A percentile compares a stretch with the other conserved stretches of the same genome.
Conservation (phyloP, 2,113 vertebrate genomes). For the Pteropus alecto region DNA sequence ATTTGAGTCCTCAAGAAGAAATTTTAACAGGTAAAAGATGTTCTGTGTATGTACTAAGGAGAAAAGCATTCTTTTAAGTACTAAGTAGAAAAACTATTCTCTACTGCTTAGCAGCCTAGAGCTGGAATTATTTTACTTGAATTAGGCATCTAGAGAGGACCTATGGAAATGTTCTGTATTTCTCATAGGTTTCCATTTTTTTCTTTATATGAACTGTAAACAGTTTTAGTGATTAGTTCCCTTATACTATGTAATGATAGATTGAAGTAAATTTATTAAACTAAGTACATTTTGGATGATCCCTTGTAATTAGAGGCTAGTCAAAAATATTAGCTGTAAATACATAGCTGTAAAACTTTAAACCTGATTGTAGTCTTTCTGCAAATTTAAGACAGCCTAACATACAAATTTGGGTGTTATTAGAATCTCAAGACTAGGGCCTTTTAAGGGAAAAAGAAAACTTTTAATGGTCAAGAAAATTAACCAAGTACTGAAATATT, state of each 20-base stretch:
- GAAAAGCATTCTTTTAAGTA: not conserved
- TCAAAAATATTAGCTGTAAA: not conserved
- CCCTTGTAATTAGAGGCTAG: not conserved
- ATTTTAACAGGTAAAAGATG: not conserved
- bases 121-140: slow-evolving; percentile 30
- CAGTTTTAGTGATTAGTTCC: not conserved
- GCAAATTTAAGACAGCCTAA: not conserved
- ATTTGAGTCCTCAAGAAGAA: not conserved
- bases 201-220: not conserved
- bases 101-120: not conserved
- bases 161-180: not conserved
- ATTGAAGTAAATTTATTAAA: not conserved
- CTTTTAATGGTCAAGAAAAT: not conserved
- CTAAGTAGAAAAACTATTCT: not conserved
- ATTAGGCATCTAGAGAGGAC: not conserved
- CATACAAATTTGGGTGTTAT: not conserved
- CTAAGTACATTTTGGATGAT: not conserved
- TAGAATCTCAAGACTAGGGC: not conserved
- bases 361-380: not conserved
- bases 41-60: not conserved
- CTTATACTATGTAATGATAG: not conserved
- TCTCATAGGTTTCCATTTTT: not conserved
- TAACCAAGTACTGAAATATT: not conserved
- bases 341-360: not conserved
- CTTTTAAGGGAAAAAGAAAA: not conserved